Evolutionary conservation across 2,113 vertebrate genomes (phyloP).

Genomic region (Grammatotria lemairii): DNA sequence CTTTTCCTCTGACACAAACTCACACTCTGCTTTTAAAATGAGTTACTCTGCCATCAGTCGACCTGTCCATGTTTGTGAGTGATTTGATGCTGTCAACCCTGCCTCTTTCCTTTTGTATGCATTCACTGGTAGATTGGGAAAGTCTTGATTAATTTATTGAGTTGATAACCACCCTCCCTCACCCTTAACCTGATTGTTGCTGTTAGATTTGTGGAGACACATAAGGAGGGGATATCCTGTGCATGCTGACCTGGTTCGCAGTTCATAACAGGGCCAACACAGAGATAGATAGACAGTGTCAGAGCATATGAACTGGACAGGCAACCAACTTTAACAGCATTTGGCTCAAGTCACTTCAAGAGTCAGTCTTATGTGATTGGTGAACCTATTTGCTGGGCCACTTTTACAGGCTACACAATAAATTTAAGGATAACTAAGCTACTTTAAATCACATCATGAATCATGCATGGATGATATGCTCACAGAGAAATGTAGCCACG

Average conservation of each 20-base stretch:
- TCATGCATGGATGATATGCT: not conserved
- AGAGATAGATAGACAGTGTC: not conserved
- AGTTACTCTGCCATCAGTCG: not conserved
- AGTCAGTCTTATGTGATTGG: not conserved
- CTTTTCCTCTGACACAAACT: not conserved
- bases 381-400: not conserved
- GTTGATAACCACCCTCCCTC: not conserved
- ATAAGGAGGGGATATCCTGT: not conserved
- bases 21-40: not conserved
- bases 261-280: not conserved
- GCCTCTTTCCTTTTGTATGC: not conserved
- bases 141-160: not conserved
- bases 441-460: not conserved
- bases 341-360: not conserved
- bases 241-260: not conserved
- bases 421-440: not conserved
- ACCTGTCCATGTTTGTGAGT: not conserved
- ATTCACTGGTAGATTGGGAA: not conserved
- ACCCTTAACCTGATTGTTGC: not conserved
- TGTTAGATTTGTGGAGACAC: not conserved
- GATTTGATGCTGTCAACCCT: not conserved
- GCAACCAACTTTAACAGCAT: not conserved
- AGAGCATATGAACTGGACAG: not conserved
- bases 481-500: not conserved
- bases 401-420: not conserved